Conservation (phyloP, 2,888 invertebrate species). For the Drosophila robusta region DNA sequence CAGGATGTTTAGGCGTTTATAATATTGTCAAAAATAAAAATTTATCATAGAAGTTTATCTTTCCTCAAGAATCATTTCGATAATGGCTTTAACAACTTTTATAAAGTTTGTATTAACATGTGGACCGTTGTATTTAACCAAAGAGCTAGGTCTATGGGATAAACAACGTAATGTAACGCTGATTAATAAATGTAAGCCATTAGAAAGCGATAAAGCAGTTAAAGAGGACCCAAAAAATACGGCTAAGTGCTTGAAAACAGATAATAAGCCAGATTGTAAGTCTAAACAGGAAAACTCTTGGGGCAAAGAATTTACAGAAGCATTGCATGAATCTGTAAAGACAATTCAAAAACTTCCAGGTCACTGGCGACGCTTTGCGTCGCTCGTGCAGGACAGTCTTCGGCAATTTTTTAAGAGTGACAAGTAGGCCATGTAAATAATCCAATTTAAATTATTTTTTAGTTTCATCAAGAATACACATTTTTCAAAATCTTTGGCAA, state of each 20-base stretch:
- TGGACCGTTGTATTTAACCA: slow-evolving; percentile 40
- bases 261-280: slow-evolving; percentile 3
- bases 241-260: not conserved
- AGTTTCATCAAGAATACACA: not conserved
- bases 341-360: slow-evolving; percentile 31
- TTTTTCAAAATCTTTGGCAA: not conserved
- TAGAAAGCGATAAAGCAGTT: not conserved
- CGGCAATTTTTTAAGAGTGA: slow-evolving; percentile 24
- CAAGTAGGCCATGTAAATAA: slow-evolving; percentile 28
- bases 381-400: slow-evolving; percentile 11
- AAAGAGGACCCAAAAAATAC: not conserved
- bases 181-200: not conserved
- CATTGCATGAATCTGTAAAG: slow-evolving; percentile 39
- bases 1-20: not conserved
- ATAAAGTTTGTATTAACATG: slow-evolving; percentile 31
- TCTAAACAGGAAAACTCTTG: slow-evolving; percentile 18
- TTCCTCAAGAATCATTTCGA: not conserved
- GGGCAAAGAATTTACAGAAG: slow-evolving; percentile 23
- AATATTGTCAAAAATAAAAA: slow-evolving; percentile 24
- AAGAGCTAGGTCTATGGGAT: slow-evolving; percentile 38
- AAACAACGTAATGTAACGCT: not conserved
- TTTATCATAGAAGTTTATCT: not conserved
- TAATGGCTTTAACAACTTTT: slow-evolving; percentile 41
- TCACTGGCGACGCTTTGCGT: slow-evolving; percentile 33
- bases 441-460: not conserved